Evolutionary conservation across 1,140 invertebrate genomes (phyloP), one percentile per base, ranked within the genome.

Genomic region (Brachionus calyciflorus): DNA sequence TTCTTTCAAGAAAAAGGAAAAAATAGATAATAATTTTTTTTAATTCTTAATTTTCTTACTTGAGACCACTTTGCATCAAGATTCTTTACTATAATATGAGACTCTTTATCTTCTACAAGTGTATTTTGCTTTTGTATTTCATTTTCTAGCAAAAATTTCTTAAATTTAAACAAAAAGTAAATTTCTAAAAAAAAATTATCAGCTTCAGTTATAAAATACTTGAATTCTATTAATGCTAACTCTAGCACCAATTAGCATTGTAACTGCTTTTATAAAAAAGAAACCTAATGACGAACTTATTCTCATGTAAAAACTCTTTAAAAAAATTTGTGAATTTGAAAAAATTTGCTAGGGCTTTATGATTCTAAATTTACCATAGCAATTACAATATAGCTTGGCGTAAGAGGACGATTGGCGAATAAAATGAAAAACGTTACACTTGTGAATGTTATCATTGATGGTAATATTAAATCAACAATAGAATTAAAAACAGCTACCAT

Each of bases 301-400:
- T 73, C 51, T 48, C 33, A 73, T 28, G 40, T 51, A 73, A 37
- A 73, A 55, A 26, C 69, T 51, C 65, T 70, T 28, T 24, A 24
- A 17, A 21, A 7, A 9, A 26, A 33, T 24, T 46, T 28, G 6
- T 24, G 40, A 0, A 19, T 3, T 48, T 0, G 3, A 69, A 69
- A 49, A 17, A 12, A 33, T 4, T 24, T n/a, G n/a, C n/a, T n/a
- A n/a, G n/a, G n/a, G n/a, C 1, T 24, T 26, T 2, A 12, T 24
- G 6, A 26, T 33, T 40, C 5, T 33, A 26, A 48, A 46, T 17
- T 26, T 70, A 51, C 69, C 44, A 73, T 73, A 28, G 46, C 24
- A 24, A 73, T 6, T 12, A 73, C 69, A 30, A 73, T 73, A 12
- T 51, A 73, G 24, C 69, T 73, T 55, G 69, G 46, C 28, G 19